These are phyloP conservation scores for Morelia viridis DNA, from an alignment of 2,797 vertebrate species.

Conservation along the genomic window DNA sequence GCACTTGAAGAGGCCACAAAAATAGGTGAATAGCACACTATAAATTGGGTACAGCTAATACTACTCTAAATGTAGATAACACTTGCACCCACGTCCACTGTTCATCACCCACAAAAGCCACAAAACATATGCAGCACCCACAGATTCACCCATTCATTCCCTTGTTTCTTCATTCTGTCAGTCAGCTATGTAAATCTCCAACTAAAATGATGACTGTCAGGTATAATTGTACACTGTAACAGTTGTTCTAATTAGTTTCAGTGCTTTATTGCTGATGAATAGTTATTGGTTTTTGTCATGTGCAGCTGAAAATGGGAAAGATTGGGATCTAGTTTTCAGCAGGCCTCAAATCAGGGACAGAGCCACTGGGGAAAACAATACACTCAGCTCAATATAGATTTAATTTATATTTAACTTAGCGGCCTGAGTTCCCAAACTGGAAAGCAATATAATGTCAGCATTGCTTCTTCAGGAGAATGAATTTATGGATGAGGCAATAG, in stretches of 20 bases:
- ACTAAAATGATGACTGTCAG: conserved; percentile 12
- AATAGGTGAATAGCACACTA: not conserved
- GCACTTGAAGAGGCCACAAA: not conserved
- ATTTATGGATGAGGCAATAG: not conserved
- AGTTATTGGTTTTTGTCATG: conserved; percentile 40
- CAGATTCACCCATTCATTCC: not conserved
- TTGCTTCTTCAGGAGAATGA: not conserved
- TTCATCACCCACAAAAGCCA: not conserved
- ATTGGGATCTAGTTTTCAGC: conserved; percentile 37
- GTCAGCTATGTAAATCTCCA: not conserved
- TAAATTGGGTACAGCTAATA: not conserved
- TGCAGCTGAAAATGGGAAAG: conserved; percentile 53
- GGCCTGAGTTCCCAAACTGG: conserved; percentile 59
- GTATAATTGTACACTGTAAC: conserved; percentile 9
- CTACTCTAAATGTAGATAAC: not conserved
- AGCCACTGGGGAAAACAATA: conserved; percentile 58
- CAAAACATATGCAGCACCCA: conserved; percentile 8
- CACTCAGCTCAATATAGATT: conserved; percentile 60
- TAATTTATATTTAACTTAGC: conserved; percentile 63
- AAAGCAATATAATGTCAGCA: not conserved
- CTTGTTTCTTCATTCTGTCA: not conserved
- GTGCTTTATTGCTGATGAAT: fast-evolving
- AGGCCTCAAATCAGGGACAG: conserved; percentile 33
- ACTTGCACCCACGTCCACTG: not conserved
- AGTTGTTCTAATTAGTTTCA: not conserved